A percentile compares a stretch with the other conserved stretches of the same genome.
Conservation (phyloP, 2,888 invertebrate genomes). For the Dasysyrphus tricinctus region DNA sequence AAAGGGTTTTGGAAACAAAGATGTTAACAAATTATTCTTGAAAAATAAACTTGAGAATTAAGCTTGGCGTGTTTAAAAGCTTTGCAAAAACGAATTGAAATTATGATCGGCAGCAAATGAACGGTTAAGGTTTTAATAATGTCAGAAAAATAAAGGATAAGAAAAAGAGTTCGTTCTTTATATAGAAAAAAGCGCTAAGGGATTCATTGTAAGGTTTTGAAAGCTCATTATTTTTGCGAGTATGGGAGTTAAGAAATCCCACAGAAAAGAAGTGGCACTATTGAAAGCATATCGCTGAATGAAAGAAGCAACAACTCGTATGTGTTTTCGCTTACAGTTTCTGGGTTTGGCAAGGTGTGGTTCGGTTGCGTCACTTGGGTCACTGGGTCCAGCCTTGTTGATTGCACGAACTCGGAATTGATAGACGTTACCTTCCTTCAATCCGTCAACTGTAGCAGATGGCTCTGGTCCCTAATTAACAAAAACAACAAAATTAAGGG, state of each 20-base stretch:
- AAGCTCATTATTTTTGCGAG: neutral
- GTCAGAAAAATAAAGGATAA: neutral
- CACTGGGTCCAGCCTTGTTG: constrained; percentile 97
- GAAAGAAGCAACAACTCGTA: constrained; percentile 19
- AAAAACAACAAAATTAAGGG: neutral
- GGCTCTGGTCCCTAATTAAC: constrained; percentile 87
- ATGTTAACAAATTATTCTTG: neutral
- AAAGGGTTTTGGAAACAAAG: neutral
- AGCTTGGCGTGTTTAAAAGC: constrained; percentile 39
- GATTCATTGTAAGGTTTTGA: neutral
- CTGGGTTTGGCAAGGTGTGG: constrained; percentile 94
- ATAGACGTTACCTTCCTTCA: constrained; percentile 95
- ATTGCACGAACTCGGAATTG: constrained; percentile 97
- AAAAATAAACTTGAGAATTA: neutral
- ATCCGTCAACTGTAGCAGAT: constrained; percentile 92
- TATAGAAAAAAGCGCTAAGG: neutral
- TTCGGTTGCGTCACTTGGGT: constrained; percentile 94
- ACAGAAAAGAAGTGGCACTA: neutral
- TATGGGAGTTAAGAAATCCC: neutral
- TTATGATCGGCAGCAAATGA: constrained; percentile 6
- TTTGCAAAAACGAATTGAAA: constrained; percentile 76
- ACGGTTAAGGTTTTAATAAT: neutral
- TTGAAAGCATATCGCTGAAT: constrained; percentile 8
- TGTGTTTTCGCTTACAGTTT: constrained; percentile 87
- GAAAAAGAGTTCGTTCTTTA: neutral